Base-by-base conservation (phyloP, 2,113 vertebrate species). In the Apodemus sylvaticus region DNA sequence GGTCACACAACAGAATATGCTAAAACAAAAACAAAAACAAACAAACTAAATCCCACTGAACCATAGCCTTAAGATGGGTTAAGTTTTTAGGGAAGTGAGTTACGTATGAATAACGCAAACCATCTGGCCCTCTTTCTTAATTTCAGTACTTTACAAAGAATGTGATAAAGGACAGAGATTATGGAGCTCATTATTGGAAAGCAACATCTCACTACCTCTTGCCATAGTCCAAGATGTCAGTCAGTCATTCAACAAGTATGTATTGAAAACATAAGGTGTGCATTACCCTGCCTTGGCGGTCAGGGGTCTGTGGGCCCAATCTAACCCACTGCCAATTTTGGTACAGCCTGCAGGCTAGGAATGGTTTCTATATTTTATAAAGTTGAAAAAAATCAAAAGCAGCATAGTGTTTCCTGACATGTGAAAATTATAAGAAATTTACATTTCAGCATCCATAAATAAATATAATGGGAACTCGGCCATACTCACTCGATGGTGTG, bases 361-460 rank as follows among this genome's bases (percentile, higher is more conserved):
- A 85, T 22, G 53, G 3, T 48, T 92, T 79, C 71, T 58, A 64
- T 29, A 76, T 89, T 86, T 95, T 76, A 82, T 71, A 86, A 90
- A n/a, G 53, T 73, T 92, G 53, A 53, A 51, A 42, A 83, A 89
- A 94, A n/a, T 91, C 58, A 79, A 93, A 96, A 87, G 51, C n/a
- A 85, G 64, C 92, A 64, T 81, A 93, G 58, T 71, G 87, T 74
- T 92, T 95, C 77, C 83, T 22, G 17, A 86, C 55, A 73, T 88
- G 81, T 86, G 89, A 39, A 82, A 95, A 95, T 90, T 78, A 74
- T 2, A 79, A 48, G 81, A 95, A 92, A 95, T 90, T 92, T 82
- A 92, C 77, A 94, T 74, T 62, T 94, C 34, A 39, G 5, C n/a
- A 45, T 74, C 70, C 81, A 92, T 88, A 94, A 92, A 78, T 73